Percentiles rank a stretch among this genome's conserved stretches.
Evolutionary conservation across 2,113 vertebrate genomes (phyloP).

Genomic region (Paracanthobrama guichenoti): DNA sequence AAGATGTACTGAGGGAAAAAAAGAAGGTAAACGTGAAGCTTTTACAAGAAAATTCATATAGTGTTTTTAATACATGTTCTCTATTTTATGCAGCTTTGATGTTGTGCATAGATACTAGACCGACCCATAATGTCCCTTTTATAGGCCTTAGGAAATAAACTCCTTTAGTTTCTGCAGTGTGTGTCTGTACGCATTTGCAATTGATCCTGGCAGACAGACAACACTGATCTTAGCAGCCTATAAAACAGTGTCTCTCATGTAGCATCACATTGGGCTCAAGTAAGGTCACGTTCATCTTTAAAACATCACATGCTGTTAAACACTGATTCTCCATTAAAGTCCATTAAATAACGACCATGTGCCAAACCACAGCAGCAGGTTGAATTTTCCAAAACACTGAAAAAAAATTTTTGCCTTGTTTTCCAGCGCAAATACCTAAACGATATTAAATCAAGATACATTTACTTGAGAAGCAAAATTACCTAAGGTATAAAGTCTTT

Average conservation of each 20-base stretch:
- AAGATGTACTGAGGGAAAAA: neutral
- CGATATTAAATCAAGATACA: no score
- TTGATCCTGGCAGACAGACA: neutral
- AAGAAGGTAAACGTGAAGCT: no score
- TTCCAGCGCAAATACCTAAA: no score
- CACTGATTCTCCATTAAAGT: constrained; percentile 12
- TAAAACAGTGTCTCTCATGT: neutral
- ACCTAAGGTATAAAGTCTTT: no score
- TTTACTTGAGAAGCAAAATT: no score
- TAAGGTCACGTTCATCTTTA: constrained; percentile 9
- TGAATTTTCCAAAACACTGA: no score
- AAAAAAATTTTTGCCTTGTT: no score
- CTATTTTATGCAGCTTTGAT: neutral
- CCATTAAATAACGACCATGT: neutral
- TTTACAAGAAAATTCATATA: neutral
- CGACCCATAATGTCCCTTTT: neutral
- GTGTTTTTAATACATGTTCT: neutral
- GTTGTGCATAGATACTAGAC: neutral
- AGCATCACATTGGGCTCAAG: neutral
- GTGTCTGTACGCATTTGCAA: neutral
- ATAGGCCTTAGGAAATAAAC: neutral
- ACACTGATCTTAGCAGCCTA: neutral
- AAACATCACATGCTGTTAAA: constrained; percentile 17
- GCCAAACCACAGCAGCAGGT: neutral
- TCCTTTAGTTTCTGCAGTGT: neutral